Conservation (phyloP, 2,113 vertebrate genomes). For the Addax nasomaculatus region DNA sequence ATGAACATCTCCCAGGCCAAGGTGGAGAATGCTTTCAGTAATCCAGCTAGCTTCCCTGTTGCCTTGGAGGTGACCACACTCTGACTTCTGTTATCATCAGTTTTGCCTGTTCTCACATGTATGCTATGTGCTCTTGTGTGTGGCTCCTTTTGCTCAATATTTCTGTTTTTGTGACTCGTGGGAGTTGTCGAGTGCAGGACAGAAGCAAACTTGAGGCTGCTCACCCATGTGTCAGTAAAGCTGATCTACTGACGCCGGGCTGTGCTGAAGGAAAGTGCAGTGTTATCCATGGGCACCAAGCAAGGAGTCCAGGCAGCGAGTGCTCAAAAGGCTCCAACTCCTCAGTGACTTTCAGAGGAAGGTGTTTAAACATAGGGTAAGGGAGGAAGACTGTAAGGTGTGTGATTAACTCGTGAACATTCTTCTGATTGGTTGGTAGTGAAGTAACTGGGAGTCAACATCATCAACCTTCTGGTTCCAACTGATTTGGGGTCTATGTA, state of each 20-base stretch:
- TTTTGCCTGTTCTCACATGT: neutral
- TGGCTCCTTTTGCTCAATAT: neutral
- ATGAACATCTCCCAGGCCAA: neutral
- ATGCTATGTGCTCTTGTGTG: neutral
- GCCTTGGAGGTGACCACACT: neutral
- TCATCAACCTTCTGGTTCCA: neutral
- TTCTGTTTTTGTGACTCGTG: neutral
- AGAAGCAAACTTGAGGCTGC: neutral
- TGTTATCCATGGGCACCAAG: neutral
- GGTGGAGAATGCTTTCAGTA: neutral
- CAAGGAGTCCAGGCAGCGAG: neutral
- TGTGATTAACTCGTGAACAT: neutral
- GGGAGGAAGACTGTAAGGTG: neutral
- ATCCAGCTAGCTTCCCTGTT: neutral
- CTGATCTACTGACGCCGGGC: neutral
- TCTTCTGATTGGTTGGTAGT: neutral
- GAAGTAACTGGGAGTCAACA: neutral
- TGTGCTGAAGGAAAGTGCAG: neutral
- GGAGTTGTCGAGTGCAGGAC: neutral
- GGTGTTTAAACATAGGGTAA: neutral
- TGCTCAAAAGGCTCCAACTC: neutral
- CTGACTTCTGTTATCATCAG: neutral
- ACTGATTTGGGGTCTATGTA: neutral
- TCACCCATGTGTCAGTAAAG: neutral
- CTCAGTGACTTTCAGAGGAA: neutral